Evolutionary conservation across 2,113 vertebrate species (phyloP), one percentile per base, ranked within the genome.

Genomic region (Capricornis sumatraensis): DNA sequence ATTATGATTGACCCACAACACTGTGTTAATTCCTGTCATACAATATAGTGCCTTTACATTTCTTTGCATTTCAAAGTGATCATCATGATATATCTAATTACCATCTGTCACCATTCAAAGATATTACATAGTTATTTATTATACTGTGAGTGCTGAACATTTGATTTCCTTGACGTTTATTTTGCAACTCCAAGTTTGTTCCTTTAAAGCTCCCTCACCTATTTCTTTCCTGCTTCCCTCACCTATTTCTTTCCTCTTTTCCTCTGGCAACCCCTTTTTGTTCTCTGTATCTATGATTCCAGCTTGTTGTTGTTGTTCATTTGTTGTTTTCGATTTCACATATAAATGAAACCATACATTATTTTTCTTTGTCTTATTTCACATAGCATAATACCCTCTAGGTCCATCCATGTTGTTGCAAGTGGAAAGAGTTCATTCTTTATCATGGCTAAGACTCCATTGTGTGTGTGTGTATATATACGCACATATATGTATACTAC

Each of bases 401-500:
- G 50, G 19, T 82, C 50, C 79, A 82, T 23, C 19, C 19, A 36
- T 14, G 6, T 53, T 82, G 79, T 82, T 82, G 33, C 3, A 82
- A 25, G 52, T 82, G 19, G 79, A 21, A 82, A 36, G 10, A 53
- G 8, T 82, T 36, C 50, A 53, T 36, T 53, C 30, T 53, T 82
- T n/a, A 82, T 53, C 21, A n/a, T 81, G 3, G n/a, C 11, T 82
- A 82, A 23, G 36, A 53, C 53, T 53, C 33, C 50, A 36, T 7
- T n/a, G 47, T 19, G 5, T 33, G 4, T 50, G 2, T 79, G 1
- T 19, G 0, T 50, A 1, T 21, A 12, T 9, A 10, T 76, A 43
- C 11, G 43, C 2, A 12, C 5, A 74, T 25, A 27, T 6, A 33
- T 30, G 3, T 27, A 7, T 8, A 15, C 16, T 19, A 52, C 45